Conservation (phyloP, 2,797 vertebrate species). For the Coendou prehensilis region DNA sequence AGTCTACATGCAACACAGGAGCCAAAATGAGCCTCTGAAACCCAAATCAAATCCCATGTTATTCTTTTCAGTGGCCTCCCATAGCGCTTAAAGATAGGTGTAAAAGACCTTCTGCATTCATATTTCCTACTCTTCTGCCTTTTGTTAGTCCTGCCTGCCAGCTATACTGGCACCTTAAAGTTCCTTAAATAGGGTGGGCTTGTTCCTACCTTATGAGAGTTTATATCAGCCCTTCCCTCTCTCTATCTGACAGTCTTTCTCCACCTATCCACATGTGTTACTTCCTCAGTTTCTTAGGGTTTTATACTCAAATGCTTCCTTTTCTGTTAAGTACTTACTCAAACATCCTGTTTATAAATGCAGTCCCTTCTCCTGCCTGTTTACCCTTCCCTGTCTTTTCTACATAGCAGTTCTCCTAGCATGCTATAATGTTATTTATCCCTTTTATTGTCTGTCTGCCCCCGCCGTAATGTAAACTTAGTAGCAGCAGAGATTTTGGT, state of each 20-base stretch:
- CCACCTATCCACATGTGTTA: neutral
- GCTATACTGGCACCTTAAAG: neutral
- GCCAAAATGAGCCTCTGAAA: neutral
- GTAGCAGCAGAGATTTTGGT: neutral
- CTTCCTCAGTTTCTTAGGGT: neutral
- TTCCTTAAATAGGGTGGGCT: neutral
- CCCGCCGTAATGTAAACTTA: neutral
- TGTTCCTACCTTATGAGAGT: neutral
- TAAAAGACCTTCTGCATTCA: neutral
- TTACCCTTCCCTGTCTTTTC: neutral
- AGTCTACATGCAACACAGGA: neutral
- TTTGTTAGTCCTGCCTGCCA: neutral
- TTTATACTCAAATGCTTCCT: slow-evolving; percentile 19
- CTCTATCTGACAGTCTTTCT: slow-evolving; percentile 25
- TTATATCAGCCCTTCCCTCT: neutral
- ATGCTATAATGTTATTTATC: slow-evolving; percentile 13
- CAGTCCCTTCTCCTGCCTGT: neutral
- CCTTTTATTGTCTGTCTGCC: neutral
- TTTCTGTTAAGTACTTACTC: neutral
- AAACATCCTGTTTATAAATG: neutral
- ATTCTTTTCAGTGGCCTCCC: neutral
- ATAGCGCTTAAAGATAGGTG: slow-evolving; percentile 7
- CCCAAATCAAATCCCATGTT: neutral
- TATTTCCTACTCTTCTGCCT: neutral
- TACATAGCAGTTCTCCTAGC: neutral